Conservation (phyloP, 2,888 invertebrate genomes). For the Phengaris arion region DNA sequence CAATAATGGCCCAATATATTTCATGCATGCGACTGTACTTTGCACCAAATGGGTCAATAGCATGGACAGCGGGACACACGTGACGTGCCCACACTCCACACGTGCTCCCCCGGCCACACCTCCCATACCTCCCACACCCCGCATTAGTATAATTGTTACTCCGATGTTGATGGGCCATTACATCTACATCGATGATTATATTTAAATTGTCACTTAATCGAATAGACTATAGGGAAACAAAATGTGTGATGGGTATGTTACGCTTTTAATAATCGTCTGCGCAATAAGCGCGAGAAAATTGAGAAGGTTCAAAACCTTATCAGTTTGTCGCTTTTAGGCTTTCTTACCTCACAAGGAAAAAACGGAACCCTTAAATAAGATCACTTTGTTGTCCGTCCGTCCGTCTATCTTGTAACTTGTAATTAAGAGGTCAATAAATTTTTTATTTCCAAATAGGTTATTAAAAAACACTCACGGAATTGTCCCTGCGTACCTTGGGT, state of each 20-base stretch:
- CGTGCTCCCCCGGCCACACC: background rate
- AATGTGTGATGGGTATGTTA: background rate
- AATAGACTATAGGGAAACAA: background rate
- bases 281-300: too few species aligned
- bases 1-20: too few species aligned
- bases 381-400: too few species aligned
- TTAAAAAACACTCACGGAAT: too few species aligned
- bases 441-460: too few species aligned
- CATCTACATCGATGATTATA: background rate
- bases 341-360: too few species aligned
- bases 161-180: background rate
- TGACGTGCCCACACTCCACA: background rate
- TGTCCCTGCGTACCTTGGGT: too few species aligned
- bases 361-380: too few species aligned
- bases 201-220: background rate
- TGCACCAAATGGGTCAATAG: constrained; percentile 13
- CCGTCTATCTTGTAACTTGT: too few species aligned
- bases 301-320: too few species aligned
- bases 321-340: too few species aligned
- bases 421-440: too few species aligned
- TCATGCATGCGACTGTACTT: background rate
- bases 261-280: background rate
- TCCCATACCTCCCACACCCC: background rate
- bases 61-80: constrained; percentile 10
- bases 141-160: background rate